Conservation (phyloP, 2,888 invertebrate species). For the Dicranocentrus wangi region DNA sequence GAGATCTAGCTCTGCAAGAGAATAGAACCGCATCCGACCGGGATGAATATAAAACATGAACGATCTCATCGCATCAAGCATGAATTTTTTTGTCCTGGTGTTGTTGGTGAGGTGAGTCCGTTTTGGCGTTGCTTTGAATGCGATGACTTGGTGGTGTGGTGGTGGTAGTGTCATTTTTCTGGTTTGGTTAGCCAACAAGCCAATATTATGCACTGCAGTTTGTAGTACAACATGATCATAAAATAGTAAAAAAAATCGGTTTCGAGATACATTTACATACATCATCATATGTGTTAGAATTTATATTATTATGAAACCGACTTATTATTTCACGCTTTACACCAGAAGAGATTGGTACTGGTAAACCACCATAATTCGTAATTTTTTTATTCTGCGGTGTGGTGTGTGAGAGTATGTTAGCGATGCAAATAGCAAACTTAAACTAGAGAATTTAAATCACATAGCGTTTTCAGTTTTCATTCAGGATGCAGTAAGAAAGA, state of each 20-base stretch:
- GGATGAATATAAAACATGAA: too few relatives aligned
- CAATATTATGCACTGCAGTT: not conserved
- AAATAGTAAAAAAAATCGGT: not conserved
- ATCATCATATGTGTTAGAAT: not conserved
- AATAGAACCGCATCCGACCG: too few relatives aligned
- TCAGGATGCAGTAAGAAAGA: too few relatives aligned
- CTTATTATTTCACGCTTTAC: conserved; percentile 1
- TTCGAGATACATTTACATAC: not conserved
- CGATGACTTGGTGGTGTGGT: conserved; percentile 16
- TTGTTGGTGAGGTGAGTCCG: not conserved
- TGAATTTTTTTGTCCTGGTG: not conserved
- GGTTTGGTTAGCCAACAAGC: conserved; percentile 56
- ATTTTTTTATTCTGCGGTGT: not conserved
- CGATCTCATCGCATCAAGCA: too few relatives aligned
- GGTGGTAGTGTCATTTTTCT: conserved; percentile 53
- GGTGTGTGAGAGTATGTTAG: too few relatives aligned
- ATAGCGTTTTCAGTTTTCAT: too few relatives aligned
- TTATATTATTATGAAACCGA: not conserved
- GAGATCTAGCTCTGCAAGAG: too few relatives aligned
- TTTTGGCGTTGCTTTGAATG: conserved; percentile 14
- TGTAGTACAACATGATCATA: not conserved
- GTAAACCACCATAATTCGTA: not conserved
- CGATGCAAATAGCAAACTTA: too few relatives aligned
- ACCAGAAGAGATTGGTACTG: conserved; percentile 13
- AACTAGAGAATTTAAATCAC: too few relatives aligned